Percentiles rank a stretch among this genome's conserved stretches.
Evolutionary conservation across 2,888 invertebrate species (phyloP).

Genomic region (Beris morrisii): DNA sequence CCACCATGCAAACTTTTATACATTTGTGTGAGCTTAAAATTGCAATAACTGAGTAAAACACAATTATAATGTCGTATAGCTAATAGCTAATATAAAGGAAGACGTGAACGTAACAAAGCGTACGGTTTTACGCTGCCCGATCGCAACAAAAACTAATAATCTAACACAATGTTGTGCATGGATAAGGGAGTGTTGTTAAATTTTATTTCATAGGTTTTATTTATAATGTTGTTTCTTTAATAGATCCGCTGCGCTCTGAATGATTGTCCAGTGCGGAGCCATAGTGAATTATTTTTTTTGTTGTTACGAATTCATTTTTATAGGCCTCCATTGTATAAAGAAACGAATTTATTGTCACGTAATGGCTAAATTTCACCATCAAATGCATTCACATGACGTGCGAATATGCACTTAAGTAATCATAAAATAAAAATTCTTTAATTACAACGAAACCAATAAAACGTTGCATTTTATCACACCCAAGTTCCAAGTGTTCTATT

Average conservation of each 20-base stretch:
- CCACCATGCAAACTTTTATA: constrained; percentile 22
- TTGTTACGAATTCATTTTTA: too few species aligned
- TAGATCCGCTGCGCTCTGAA: too few species aligned
- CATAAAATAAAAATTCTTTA: constrained; percentile 3
- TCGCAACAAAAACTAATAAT: constrained; percentile 16
- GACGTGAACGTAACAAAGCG: constrained; percentile 29
- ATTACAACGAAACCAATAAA: constrained; percentile 18
- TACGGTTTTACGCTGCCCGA: constrained; percentile 1
- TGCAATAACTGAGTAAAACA: constrained; percentile 22
- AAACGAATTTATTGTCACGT: constrained; percentile 21
- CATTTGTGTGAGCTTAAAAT: constrained; percentile 11
- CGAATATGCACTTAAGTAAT: constrained; percentile 19
- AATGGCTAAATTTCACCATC: constrained; percentile 27
- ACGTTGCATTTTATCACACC: constrained; percentile 11
- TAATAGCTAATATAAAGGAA: not conserved
- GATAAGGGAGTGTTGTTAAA: not conserved
- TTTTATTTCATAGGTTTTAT: too few species aligned
- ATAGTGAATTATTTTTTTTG: too few species aligned
- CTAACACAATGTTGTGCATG: constrained; percentile 27
- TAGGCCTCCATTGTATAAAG: not conserved
- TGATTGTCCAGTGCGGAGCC: too few species aligned
- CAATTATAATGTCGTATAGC: constrained; percentile 19
- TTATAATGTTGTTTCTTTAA: too few species aligned
- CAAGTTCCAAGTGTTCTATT: too few species aligned
- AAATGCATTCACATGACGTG: constrained; percentile 19